Conservation (phyloP, 2,888 invertebrate species). For the Cordilura impudica region DNA sequence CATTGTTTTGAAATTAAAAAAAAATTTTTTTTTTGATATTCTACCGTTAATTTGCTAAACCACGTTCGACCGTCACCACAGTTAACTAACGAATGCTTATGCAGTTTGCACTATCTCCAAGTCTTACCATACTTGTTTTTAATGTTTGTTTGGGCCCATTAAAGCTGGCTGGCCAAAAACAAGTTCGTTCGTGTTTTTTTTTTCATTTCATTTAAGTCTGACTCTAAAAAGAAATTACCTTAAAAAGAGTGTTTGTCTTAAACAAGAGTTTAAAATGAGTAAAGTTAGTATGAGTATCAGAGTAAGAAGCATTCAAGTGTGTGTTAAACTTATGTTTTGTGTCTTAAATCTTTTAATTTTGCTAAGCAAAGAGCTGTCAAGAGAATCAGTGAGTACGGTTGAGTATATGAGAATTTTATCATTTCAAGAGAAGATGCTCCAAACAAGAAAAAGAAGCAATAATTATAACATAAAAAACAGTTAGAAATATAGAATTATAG, state of each 20-base stretch:
- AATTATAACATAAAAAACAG: not conserved
- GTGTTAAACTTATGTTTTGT: slow-evolving; percentile 46
- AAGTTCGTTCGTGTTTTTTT: slow-evolving; percentile 27
- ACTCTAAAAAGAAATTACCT: slow-evolving; percentile 34
- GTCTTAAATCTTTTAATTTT: slow-evolving; percentile 64
- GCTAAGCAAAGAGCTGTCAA: slow-evolving; percentile 5
- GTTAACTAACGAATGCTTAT: slow-evolving; percentile 67
- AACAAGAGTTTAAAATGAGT: not conserved
- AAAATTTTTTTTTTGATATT: not conserved
- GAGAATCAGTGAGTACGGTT: slow-evolving; percentile 39
- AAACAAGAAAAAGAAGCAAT: not conserved
- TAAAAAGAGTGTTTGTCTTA: slow-evolving; percentile 20
- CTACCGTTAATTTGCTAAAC: slow-evolving; percentile 51
- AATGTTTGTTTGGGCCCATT: slow-evolving; percentile 30
- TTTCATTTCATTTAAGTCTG: not conserved
- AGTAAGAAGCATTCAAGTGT: not conserved
- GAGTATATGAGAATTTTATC: not conserved
- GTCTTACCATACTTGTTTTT: slow-evolving; percentile 57
- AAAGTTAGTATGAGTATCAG: not conserved
- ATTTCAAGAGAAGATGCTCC: slow-evolving; percentile 4
- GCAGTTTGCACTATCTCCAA: slow-evolving; percentile 42
- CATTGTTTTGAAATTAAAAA: slow-evolving; percentile 3
- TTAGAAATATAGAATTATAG: not conserved
- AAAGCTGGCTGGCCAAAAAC: slow-evolving; percentile 50
- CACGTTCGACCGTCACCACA: slow-evolving; percentile 67